Conservation (phyloP, 37 sponge, comb jelly and placozoan genomes). For the Axinella damicornis region DNA sequence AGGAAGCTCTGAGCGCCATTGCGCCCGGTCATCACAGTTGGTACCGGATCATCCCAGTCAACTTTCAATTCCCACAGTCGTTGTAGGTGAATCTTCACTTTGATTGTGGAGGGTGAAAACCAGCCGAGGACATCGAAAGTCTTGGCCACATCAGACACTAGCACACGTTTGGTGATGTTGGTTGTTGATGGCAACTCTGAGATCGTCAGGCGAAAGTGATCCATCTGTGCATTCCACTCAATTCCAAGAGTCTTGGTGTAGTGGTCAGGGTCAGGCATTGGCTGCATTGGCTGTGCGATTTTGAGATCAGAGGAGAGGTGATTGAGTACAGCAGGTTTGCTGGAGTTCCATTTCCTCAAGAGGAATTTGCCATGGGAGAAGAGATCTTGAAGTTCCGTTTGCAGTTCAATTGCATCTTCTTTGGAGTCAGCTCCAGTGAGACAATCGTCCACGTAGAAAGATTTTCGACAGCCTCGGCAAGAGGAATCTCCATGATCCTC, state of each 20-base stretch:
- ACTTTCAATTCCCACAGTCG: constrained; percentile 20
- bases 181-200: not conserved
- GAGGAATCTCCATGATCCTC: too few relatives aligned
- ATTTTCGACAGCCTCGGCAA: too few relatives aligned
- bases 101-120: constrained; percentile 32
- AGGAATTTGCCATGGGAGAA: constrained; percentile 6
- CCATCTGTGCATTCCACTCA: constrained; percentile 18
- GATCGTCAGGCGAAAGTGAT: constrained; percentile 30
- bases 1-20: constrained; percentile 22
- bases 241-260: constrained; percentile 38
- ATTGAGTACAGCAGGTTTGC: constrained; percentile 1
- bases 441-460: too few relatives aligned
- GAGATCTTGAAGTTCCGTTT: constrained; percentile 23
- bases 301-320: constrained; percentile 3
- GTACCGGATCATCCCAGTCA: constrained; percentile 23
- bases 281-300: not conserved
- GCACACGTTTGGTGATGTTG: constrained; percentile 20
- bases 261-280: not conserved
- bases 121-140: constrained; percentile 40
- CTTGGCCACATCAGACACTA: constrained; percentile 16
- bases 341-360: constrained; percentile 34
- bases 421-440: too few relatives aligned
- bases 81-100: constrained; percentile 28
- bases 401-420: too few relatives aligned
- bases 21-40: not conserved